Evolutionary conservation across 1,140 invertebrate genomes (phyloP).

Genomic region (Diploscapter pachys): DNA sequence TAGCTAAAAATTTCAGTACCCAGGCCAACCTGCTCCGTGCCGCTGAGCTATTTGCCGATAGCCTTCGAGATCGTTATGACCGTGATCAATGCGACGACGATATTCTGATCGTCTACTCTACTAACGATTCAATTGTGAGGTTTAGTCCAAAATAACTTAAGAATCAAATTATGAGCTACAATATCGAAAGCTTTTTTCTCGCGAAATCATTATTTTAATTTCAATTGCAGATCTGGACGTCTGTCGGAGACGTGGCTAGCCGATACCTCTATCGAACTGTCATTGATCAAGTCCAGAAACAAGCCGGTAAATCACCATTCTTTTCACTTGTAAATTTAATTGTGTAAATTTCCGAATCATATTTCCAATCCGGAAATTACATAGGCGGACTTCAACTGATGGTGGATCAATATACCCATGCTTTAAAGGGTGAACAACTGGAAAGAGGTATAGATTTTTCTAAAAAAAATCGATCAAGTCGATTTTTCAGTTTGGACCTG

Average conservation of each 20-base stretch:
- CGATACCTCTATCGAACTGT: neutral
- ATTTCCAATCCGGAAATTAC: conserved; percentile 23
- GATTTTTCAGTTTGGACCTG: conserved; percentile 20
- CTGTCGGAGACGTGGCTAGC: neutral
- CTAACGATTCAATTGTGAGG: conserved; percentile 15
- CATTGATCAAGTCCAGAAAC: no score
- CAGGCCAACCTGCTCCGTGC: conserved; percentile 11
- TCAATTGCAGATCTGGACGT: conserved; percentile 6
- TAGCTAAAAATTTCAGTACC: conserved; percentile 6
- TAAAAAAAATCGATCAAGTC: neutral
- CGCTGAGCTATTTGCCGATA: conserved; percentile 26
- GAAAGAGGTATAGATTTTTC: conserved; percentile 1
- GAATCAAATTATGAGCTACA: no score
- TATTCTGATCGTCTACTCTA: conserved; percentile 23
- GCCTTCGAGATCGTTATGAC: conserved; percentile 17
- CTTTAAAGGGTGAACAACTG: conserved; percentile 9
- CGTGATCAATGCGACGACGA: conserved; percentile 34
- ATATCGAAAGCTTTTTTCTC: neutral
- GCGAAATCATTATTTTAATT: conserved; percentile 16
- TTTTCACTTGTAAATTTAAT: no score
- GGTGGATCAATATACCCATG: conserved; percentile 24
- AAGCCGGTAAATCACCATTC: no score
- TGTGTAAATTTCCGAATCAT: neutral
- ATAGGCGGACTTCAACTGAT: conserved; percentile 19
- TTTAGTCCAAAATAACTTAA: no score